Evolutionary conservation across 2,888 invertebrate genomes (phyloP).

Genomic region (Allygus modestus): DNA sequence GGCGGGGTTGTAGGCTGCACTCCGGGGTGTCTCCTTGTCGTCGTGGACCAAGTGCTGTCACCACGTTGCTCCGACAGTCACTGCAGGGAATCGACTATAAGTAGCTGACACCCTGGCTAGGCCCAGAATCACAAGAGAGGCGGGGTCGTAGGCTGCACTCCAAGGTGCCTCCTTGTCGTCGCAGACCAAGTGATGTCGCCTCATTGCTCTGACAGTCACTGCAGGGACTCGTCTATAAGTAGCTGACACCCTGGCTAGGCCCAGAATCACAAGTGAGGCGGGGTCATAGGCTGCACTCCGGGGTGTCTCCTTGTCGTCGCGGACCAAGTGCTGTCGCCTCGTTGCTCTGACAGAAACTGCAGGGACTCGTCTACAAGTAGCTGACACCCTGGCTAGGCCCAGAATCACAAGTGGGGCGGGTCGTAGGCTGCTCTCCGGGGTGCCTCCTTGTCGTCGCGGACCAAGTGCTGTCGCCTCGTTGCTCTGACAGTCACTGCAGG

Average conservation of each 20-base stretch:
- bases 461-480: too few relatives aligned
- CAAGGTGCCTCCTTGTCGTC: background rate
- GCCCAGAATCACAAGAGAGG: background rate
- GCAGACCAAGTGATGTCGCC: background rate
- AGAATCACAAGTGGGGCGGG: background rate
- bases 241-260: background rate
- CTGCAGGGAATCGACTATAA: background rate
- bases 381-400: background rate
- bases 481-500: too few relatives aligned
- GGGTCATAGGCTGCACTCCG: too few relatives aligned
- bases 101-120: background rate
- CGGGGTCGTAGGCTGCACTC: background rate
- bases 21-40: too few relatives aligned
- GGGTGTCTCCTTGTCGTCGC: background rate
- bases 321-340: background rate
- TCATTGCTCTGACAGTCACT: background rate
- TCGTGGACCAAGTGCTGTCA: too few relatives aligned
- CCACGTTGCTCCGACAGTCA: too few relatives aligned
- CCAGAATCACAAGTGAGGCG: too few relatives aligned
- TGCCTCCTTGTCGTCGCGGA: too few relatives aligned
- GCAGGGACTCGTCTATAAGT: background rate
- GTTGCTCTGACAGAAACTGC: background rate
- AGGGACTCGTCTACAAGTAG: constrained; percentile 4
- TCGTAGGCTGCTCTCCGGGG: background rate
- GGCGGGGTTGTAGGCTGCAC: background rate